These are phyloP conservation scores for Nephotettix cincticeps DNA, from an alignment of 1,140 invertebrate genomes.

Conservation along the genomic window DNA sequence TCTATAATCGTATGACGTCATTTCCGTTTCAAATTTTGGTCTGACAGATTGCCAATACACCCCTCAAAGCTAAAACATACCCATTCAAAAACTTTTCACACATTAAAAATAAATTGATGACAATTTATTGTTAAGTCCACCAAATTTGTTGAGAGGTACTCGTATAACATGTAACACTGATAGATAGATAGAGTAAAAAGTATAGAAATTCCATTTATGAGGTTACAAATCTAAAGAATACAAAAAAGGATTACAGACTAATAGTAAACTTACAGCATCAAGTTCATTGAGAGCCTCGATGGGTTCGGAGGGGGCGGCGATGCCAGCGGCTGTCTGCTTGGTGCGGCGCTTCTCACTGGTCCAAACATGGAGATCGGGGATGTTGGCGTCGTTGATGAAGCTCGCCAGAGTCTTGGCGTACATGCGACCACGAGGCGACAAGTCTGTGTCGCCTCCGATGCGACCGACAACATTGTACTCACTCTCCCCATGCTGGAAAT, in stretches of 20 bases:
- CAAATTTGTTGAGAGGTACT: too few species aligned
- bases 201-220: too few species aligned
- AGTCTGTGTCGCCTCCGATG: slow-evolving; percentile 84
- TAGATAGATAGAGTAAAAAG: too few species aligned
- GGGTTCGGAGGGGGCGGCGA: slow-evolving; percentile 78
- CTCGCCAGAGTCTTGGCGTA: slow-evolving; percentile 76
- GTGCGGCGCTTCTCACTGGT: slow-evolving; percentile 85
- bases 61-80: too few species aligned
- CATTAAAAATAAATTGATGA: too few species aligned
- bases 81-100: too few species aligned
- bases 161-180: too few species aligned
- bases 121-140: too few species aligned
- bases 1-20: too few species aligned
- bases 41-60: too few species aligned
- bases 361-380: slow-evolving; percentile 76
- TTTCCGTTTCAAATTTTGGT: too few species aligned
- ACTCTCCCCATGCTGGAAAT: slow-evolving; percentile 88
- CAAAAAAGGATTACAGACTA: not conserved
- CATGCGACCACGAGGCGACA: slow-evolving; percentile 75
- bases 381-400: slow-evolving; percentile 63
- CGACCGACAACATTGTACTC: slow-evolving; percentile 87
- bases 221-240: not conserved
- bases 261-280: slow-evolving; percentile 68
- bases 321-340: slow-evolving; percentile 78
- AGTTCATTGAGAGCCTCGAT: slow-evolving; percentile 84